Conservation (phyloP, 2,797 vertebrate species). For the Anguilla anguilla region DNA sequence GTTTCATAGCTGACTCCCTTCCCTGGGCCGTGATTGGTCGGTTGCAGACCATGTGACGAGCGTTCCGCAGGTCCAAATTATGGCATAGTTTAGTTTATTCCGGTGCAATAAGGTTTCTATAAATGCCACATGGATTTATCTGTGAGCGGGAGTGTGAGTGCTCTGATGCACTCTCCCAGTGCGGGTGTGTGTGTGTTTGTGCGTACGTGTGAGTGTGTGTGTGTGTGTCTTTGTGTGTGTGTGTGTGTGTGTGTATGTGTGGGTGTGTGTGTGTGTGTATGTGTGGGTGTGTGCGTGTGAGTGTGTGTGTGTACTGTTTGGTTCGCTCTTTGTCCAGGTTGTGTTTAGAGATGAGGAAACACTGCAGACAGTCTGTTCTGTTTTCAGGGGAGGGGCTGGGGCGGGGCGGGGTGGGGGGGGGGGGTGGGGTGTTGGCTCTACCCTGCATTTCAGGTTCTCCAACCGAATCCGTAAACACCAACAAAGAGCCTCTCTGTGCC, state of each 20-base stretch:
- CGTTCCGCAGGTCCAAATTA: background rate
- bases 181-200: background rate
- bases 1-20: background rate
- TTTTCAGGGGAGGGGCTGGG: conserved; percentile 48
- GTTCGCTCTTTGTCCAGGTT: background rate
- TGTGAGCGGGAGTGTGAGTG: conserved; percentile 7
- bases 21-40: background rate
- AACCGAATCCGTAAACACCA: conserved; percentile 69
- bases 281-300: background rate
- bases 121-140: background rate
- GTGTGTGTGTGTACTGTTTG: background rate
- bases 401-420: no score
- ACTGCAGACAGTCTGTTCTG: background rate
- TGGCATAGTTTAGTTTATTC: background rate
- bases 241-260: conserved; percentile 14
- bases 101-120: background rate
- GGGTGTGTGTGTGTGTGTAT: background rate
- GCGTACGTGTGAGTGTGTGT: background rate
- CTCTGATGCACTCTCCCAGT: background rate
- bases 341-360: background rate
- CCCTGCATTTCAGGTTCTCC: conserved; percentile 75
- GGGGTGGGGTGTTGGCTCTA: conserved; percentile 51
- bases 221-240: background rate
- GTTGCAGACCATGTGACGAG: background rate
- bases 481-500: conserved; percentile 54